These are phyloP conservation scores for Myopa tessellatipennis DNA, from an alignment of 2,888 invertebrate genomes.

Conservation along the genomic window DNA sequence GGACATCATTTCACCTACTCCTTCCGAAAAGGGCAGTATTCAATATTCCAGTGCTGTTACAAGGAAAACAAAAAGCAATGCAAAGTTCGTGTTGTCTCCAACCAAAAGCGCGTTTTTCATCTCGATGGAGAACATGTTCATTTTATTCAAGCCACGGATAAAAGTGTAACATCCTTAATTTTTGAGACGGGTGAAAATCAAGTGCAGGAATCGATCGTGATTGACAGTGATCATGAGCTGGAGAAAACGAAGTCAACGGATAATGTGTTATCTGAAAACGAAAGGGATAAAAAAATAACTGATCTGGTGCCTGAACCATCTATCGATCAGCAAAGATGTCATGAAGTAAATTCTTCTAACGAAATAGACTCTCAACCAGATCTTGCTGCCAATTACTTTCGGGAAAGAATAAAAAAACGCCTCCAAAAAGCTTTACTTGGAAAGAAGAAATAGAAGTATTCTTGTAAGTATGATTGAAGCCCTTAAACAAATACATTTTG, in stretches of 20 bases:
- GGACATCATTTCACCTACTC: conserved; percentile 65
- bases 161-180: conserved; percentile 61
- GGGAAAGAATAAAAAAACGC: conserved; percentile 64
- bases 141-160: conserved; percentile 64
- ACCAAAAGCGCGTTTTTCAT: conserved; percentile 62
- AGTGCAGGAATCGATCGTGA: not conserved
- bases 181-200: conserved; percentile 55
- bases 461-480: not conserved
- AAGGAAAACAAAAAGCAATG: conserved; percentile 64
- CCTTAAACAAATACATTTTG: too few relatives aligned
- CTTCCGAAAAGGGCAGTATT: conserved; percentile 62
- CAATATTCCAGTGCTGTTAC: conserved; percentile 65
- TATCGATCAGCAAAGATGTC: not conserved
- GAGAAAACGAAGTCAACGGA: not conserved
- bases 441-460: conserved; percentile 57
- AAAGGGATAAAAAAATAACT: conserved; percentile 6
- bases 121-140: conserved; percentile 64
- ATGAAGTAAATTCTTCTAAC: conserved; percentile 15
- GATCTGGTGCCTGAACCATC: not conserved
- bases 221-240: not conserved
- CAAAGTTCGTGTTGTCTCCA: conserved; percentile 61
- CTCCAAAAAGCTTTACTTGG: conserved; percentile 62
- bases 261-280: conserved; percentile 26
- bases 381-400: conserved; percentile 59
- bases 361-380: conserved; percentile 28